These are phyloP conservation scores for Campopleginae sp. DNA, from an alignment of 2,888 invertebrate species.

Conservation along the genomic window DNA sequence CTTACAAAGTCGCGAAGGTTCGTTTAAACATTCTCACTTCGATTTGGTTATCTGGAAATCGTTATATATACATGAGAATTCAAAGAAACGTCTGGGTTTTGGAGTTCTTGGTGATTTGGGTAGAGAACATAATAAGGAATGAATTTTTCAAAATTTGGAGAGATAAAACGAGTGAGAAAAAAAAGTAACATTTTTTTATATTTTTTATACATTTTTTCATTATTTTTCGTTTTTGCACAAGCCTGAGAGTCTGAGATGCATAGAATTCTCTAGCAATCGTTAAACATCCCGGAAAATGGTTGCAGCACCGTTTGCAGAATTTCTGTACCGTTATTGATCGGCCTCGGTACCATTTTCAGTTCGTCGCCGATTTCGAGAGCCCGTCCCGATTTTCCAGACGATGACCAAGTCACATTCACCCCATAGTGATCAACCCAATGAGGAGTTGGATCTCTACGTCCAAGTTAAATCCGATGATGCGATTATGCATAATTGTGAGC, in stretches of 20 bases:
- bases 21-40: neutral
- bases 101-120: neutral
- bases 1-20: neutral
- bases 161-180: neutral
- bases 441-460: constrained; percentile 36
- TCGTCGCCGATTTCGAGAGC: constrained; percentile 47
- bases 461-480: neutral
- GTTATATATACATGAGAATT: neutral
- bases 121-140: neutral
- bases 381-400: constrained; percentile 34
- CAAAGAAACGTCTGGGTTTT: neutral
- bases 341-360: constrained; percentile 32
- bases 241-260: neutral
- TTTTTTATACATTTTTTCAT: too few relatives aligned
- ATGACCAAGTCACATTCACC: constrained; percentile 44
- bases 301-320: neutral
- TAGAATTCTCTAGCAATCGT: neutral
- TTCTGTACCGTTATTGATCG: neutral
- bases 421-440: constrained; percentile 25
- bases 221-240: neutral
- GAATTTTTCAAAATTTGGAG: neutral
- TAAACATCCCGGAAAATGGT: neutral
- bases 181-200: neutral
- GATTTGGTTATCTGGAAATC: neutral
- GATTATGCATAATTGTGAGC: neutral